Evolutionary conservation across 2,888 invertebrate species (phyloP).

Genomic region (Digitonthophagus gazella): DNA sequence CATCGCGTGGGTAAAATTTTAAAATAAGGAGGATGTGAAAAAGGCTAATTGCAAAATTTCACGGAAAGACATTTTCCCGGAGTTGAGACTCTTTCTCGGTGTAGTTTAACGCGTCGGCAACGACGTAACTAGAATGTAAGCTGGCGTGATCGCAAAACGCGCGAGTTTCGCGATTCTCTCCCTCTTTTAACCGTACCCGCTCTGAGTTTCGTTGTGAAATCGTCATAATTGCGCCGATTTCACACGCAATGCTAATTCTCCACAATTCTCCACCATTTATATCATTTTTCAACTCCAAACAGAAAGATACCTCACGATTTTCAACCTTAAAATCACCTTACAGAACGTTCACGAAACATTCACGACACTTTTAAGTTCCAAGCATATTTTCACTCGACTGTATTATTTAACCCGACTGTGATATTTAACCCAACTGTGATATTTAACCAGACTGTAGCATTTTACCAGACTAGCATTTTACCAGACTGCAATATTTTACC

Average conservation of each 20-base stretch:
- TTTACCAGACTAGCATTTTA: no score
- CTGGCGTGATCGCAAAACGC: background rate
- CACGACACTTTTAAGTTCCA: background rate
- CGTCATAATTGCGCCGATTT: background rate
- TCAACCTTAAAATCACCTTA: no score
- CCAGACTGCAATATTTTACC: no score
- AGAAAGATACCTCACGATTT: no score
- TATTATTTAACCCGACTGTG: no score
- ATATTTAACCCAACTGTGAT: no score
- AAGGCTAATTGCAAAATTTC: background rate
- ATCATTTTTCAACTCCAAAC: background rate
- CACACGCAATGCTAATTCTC: background rate
- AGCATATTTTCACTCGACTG: background rate
- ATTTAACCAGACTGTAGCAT: no score
- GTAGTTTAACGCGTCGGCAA: background rate
- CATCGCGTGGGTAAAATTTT: background rate
- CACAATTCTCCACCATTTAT: background rate
- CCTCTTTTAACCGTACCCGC: background rate
- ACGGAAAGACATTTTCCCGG: background rate
- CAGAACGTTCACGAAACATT: no score
- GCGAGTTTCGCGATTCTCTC: background rate
- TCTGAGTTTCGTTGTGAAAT: background rate
- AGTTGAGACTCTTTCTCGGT: background rate
- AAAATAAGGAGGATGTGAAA: background rate
- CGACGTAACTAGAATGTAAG: background rate